Evolutionary conservation across 2,113 vertebrate genomes (phyloP).

Genomic region (Collichthys lucidus): DNA sequence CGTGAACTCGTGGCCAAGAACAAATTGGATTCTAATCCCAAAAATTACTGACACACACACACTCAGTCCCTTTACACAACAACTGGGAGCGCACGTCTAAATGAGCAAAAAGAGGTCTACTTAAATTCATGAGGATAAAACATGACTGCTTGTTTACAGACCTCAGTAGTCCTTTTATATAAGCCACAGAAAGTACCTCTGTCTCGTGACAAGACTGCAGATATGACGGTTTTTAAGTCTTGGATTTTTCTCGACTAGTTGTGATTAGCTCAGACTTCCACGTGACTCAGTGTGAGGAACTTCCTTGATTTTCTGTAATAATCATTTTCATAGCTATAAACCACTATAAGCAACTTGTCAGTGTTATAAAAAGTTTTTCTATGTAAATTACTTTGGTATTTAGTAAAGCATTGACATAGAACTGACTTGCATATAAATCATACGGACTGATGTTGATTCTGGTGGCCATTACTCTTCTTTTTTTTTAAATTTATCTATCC

Average conservation of each 20-base stretch:
- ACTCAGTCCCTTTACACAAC: constrained; percentile 10
- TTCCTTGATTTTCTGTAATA: no score
- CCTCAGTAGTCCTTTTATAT: background rate
- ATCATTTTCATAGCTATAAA: no score
- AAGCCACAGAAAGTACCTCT: background rate
- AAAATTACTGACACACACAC: constrained; percentile 50
- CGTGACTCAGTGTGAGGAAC: background rate
- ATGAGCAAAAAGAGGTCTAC: constrained; percentile 3
- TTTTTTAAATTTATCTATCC: no score
- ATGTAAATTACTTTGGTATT: no score
- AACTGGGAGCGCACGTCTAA: constrained; percentile 7
- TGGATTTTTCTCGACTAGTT: background rate
- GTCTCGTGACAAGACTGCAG: background rate
- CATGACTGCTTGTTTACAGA: background rate
- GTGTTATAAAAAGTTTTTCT: no score
- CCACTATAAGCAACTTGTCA: no score
- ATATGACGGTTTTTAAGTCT: background rate
- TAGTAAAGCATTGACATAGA: background rate
- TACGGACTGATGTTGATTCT: background rate
- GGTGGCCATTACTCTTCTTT: background rate
- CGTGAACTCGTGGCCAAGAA: constrained; percentile 24
- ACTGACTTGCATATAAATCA: background rate
- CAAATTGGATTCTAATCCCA: constrained; percentile 70
- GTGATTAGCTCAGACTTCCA: background rate
- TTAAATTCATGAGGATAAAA: background rate